phyloP scores from a whole-genome alignment of 2,113 vertebrate genomes.

The Drymodes brunneopygia region DNA sequence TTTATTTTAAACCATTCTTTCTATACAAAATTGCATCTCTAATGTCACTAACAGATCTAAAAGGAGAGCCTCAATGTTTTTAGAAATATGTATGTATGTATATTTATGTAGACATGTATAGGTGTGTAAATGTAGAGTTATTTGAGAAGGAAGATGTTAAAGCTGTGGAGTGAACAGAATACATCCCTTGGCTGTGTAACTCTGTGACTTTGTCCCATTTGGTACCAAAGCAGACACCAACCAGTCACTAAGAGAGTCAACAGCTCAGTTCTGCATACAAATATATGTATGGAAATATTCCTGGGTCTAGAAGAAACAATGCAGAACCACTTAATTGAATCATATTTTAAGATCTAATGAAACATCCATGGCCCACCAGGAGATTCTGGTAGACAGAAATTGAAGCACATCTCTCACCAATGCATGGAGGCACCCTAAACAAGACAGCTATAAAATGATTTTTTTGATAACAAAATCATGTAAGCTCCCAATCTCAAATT shows the following conservation, averaged over 20 bases:
- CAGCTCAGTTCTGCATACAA: neutral
- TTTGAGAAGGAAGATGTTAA: neutral
- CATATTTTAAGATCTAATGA: neutral
- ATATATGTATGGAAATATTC: neutral
- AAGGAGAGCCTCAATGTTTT: neutral
- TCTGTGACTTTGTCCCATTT: neutral
- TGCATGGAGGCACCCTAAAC: neutral
- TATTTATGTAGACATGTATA: neutral
- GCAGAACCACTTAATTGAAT: neutral
- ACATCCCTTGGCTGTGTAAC: rapidly evolving
- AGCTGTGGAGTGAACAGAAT: neutral
- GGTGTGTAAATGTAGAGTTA: neutral
- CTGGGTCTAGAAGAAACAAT: neutral
- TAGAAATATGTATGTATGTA: neutral
- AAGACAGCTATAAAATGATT: neutral
- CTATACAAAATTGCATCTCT: neutral
- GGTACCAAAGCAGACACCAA: neutral
- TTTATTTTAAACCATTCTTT: neutral
- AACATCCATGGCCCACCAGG: neutral
- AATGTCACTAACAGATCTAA: neutral
- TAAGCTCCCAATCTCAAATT: neutral
- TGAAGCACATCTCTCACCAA: neutral
- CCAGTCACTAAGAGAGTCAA: neutral
- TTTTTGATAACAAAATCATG: neutral
- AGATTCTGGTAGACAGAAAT: neutral